Base-by-base conservation (phyloP, 2,888 invertebrate species). In the Tinea pellionella region DNA sequence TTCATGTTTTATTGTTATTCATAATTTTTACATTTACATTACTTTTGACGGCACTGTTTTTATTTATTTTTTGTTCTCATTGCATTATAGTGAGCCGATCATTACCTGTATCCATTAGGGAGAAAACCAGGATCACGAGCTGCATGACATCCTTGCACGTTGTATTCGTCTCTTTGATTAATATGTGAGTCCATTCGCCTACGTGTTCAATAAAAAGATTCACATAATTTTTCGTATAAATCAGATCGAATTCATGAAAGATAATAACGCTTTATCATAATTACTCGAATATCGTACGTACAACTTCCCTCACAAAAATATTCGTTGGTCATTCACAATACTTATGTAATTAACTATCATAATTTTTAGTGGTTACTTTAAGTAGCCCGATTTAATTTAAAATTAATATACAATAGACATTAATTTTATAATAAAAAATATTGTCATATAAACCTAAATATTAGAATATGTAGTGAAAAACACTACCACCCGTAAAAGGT, bases 141-240 rank as follows among this genome's bases (percentile, higher is more conserved):
- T 53, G 53, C 53, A 53, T 53, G 53, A 19, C 53, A 53, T 53
- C 53, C 53, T 53, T 53, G 53, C 53, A 53, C 53, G 24, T 53
- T 53, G 16, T 47, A 42, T 47, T 53, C 53, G 53, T 53, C 53
- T 53, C 12, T 53, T 53, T 53, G 12, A 12, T 19, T 24, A 53
- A 19, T 53, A 24, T 53, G 53, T 24, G 53, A 24, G 53, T 53
- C 53, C 19, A 53, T 6, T 24, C 8, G 53, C 19, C 53, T 24
- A 53, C 1, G 37, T 37, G 37, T 6, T 37, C n/a, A n/a, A 37
- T 37, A n/a, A 24, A 24, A 37, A 12, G 37, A n/a, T 37, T 9
- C n/a, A 37, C 9, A 6, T 6, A 12, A 37, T 37, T n/a, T 37
- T 9, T 6, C 9, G 9, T 37, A n/a, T 9, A 37, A 9, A 37